phyloP scores from a whole-genome alignment of 2,797 vertebrate genomes.

The Anguilla anguilla region DNA sequence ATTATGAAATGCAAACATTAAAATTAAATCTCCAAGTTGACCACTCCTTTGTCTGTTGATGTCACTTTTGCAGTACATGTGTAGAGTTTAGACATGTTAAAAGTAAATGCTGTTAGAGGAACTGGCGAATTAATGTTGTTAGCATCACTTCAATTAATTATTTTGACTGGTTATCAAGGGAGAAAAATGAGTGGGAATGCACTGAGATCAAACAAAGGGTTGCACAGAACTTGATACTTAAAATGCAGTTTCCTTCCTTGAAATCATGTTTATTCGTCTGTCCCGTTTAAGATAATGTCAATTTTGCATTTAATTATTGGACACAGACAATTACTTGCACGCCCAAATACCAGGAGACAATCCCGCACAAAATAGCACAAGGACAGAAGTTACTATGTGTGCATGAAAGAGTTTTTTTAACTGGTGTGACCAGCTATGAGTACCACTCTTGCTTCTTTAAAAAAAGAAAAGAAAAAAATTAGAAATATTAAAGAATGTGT shows the following conservation, averaged over 20 bases:
- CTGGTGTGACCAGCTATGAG: background rate
- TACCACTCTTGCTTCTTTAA: background rate
- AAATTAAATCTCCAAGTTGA: background rate
- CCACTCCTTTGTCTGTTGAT: background rate
- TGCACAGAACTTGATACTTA: constrained; percentile 2
- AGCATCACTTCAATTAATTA: background rate
- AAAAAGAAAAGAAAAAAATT: background rate
- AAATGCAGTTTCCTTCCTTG: constrained; percentile 25
- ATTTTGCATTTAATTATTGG: constrained; percentile 27
- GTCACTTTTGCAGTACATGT: background rate
- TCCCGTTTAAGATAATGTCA: constrained; percentile 17
- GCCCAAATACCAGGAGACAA: constrained; percentile 7
- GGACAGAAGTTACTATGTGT: constrained; percentile 10
- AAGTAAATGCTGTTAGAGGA: background rate
- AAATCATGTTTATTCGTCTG: constrained; percentile 16
- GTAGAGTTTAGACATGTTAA: background rate
- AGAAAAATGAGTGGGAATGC: background rate
- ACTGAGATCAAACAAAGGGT: constrained; percentile 25
- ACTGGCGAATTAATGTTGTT: background rate
- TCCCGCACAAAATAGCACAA: constrained; percentile 24
- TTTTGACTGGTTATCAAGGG: constrained; percentile 3
- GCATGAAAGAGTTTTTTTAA: background rate
- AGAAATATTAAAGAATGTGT: background rate
- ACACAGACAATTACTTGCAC: constrained; percentile 13
- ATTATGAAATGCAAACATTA: background rate